Evolutionary conservation across 2,797 vertebrate genomes (phyloP), one percentile per base, ranked within the genome.

Genomic region (Catostomus latipinnis): DNA sequence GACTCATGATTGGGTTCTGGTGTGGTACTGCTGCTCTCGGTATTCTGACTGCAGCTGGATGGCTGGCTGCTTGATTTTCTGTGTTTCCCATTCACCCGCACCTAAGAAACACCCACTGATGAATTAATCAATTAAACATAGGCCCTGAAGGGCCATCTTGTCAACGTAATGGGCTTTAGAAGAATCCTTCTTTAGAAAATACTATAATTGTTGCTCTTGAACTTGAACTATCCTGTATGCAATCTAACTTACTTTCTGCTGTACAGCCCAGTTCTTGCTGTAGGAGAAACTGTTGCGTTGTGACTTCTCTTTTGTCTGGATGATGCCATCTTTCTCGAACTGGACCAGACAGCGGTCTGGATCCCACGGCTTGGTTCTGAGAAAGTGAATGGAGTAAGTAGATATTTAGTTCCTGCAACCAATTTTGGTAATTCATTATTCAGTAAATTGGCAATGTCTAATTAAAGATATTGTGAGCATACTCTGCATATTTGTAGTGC

Each of bases 31-130:
- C 97, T 98, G 92, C 96, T 98, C 89, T 98, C 97, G 0, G 97
- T 98, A 88, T 95, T 96, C 89, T 97, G 98, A 92, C 97, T 98
- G 90, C 96, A 96, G 88, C 94, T 97, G 62, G 97, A 98, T 0
- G 97, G 97, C 88, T 97, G 96, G 80, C 97, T 96, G n/a, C 97
- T 98, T 80, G 93, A 88, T 85, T 98, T 99, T 83, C 97, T 95
- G 84, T 88, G 94, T 83, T 95, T 92, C 70, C 93, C 93, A 1
- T 94, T 95, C 45, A 88, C 53, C 57, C 88, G 87, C 11, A 84
- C 86, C 93, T 94, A 83, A 14, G 8, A 80, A 18, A 75, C 34
- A 78, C 48, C 81, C 74, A 80, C 22, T 66, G 52, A 69, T 12
- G 5, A 45, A 45, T 13, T 7, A 4, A 53, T 49, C 8, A 65